Conservation (phyloP, 2,113 vertebrate species). For the Athene cunicularia region DNA sequence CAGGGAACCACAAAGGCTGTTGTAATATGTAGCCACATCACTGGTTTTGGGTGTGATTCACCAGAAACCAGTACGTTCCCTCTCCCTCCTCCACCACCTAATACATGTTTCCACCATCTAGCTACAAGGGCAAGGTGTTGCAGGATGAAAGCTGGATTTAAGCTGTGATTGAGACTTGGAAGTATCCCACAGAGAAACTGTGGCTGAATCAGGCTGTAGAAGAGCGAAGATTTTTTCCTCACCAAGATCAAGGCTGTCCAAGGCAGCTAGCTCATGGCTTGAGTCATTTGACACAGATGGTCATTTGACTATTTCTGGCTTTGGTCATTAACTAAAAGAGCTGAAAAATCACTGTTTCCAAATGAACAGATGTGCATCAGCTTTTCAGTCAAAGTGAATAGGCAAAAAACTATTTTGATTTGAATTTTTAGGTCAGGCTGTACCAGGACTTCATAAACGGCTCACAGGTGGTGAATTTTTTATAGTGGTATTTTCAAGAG, state of each 20-base stretch:
- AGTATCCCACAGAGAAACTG: background rate
- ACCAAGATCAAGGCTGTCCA: background rate
- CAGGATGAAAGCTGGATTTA: background rate
- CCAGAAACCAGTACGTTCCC: background rate
- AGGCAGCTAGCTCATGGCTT: background rate
- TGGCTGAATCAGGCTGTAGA: background rate
- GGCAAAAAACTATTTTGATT: conserved; percentile 45
- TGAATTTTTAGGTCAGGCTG: conserved; percentile 59
- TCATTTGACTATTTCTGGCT: background rate
- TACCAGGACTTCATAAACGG: conserved; percentile 36
- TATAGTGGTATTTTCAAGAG: conserved; percentile 55
- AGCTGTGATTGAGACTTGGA: background rate
- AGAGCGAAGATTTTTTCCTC: background rate
- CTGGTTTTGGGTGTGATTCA: background rate
- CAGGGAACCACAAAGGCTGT: background rate
- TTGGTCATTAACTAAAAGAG: background rate
- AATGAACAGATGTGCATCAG: background rate
- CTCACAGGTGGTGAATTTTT: conserved; percentile 51
- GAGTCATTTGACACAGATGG: background rate
- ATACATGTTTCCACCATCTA: background rate
- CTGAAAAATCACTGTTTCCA: conserved; percentile 5
- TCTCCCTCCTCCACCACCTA: background rate
- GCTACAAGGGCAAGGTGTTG: background rate
- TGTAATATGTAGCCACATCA: fast-evolving
- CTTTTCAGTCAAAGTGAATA: conserved; percentile 16